Evolutionary conservation across 2,888 invertebrate genomes (phyloP), one percentile per base, ranked within the genome.

Genomic region (Patella caerulea): DNA sequence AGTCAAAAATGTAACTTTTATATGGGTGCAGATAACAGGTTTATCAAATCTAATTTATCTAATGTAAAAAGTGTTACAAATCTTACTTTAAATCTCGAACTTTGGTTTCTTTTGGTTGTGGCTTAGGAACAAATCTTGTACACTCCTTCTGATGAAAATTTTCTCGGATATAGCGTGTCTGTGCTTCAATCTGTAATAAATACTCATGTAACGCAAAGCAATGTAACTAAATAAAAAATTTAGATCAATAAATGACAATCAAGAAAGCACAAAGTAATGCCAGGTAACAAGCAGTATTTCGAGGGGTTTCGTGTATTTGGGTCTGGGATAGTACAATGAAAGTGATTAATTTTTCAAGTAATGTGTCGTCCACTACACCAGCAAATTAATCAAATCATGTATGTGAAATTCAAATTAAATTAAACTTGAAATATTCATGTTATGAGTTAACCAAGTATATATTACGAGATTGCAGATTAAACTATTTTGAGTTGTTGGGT

Each of bases 141-240:
- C 88, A 88, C 72, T 88, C 87, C 72, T 85, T 85, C 73, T 83
- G 83, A n/a, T 83, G 79, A 77, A 88, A 88, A 76, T 85, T 81
- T 56, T 82, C 78, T 45, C 77, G 79, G 3, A 88, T 80, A 76
- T 79, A 87, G 4, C 52, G 65, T 15, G 75, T 76, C 78, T 84
- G 81, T 1, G 85, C 83, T 69, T 80, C 55, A 74, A 59, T 24
- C 59, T 55, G 34, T 53, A 53, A 24, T 53, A 65, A 19, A 34
- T 17, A 19, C 17, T 17, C n/a, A 53, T 72, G 34, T n/a, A 72
- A 34, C 45, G 11, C 29, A 17, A 72, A 53, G 54, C 19, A 34
- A 72, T n/a, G 17, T 29, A 5, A n/a, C 17, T 29, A 17, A 24
- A 29, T 71, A 11, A 71, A 17, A 71, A 9, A 71, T 12, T 24